Base-by-base conservation (phyloP, 2,113 vertebrate genomes). In the Mobula hypostoma region DNA sequence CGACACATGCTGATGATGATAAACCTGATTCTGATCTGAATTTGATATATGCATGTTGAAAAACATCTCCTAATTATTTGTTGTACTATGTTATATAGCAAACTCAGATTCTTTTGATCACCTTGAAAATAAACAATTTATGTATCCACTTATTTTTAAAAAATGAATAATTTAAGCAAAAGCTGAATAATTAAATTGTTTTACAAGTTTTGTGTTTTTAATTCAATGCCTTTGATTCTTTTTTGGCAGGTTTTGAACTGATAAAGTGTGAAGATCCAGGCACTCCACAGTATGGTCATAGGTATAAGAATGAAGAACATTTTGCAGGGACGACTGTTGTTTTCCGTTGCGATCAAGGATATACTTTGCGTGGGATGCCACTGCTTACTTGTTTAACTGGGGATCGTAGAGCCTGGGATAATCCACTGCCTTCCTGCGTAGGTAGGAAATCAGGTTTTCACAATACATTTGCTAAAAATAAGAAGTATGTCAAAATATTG, bases 181-280 rank as follows among this genome's bases (percentile, higher is more conserved):
- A 48, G 21, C 9, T 48, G 68, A 70, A 36, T 8, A 9, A 48
- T 48, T 40, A 56, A 8, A 15, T 29, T 15, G 14, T 27, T 24
- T 27, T 2, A 14, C 70, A 27, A 27, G 40, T 7, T 11, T 48
- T 93, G 70, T 6, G 40, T 48, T 48, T 56, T 15, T 12, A 93
- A 48, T 24, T 48, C 36, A 40, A 29, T 74, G 19, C 56, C 2
- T 29, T 48, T 48, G 66, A 27, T 27, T 90, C 66, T 36, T 40
- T 4, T 14, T 76, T 74, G 19, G n/a, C 95, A 99, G 99, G 99
- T 95, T 99, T 99, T 94, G 98, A 99, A 87, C 97, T 99, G 95
- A 98, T 99, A 95, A 98, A 97, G 94, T 99, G 99, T 7, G 99
- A 99, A 94, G 99, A 99, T 94, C 99, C 99, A 0, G 98, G 99